Evolutionary conservation across 2,888 invertebrate species (phyloP), one percentile per base, ranked within the genome.

Genomic region (Nomada hirtipes): DNA sequence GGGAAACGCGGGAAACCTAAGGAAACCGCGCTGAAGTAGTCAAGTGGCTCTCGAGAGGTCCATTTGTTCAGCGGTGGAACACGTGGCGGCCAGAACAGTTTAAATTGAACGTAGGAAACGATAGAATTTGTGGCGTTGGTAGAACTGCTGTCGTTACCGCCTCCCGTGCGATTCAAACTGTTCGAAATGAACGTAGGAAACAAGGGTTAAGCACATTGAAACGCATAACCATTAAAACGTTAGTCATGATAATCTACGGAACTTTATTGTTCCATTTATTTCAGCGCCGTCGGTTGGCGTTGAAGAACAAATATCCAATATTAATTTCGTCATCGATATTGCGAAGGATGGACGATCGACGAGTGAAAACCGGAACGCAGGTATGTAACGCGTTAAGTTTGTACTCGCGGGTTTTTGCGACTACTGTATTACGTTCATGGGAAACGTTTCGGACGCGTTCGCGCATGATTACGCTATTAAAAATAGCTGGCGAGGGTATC

Each of bases 401-500:
- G 20, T 18, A 29, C 4, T 47, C 23, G 57, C 29, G 15, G 10
- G 10, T 11, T 10, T 10, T 29, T 47, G 36, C 7, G 2, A 4
- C 18, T 61, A 63, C 20, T 42, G 18, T 36, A 36, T 23, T 18
- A 9, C 2, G 15, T 36, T 15, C 23, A 9, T 3, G 50, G 53
- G 13, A 53, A 36, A 42, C 1, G 13, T 52, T 60, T 47, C 4
- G 20, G 13, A 26, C 4, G 47, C 15, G 18, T 71, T 52, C 7
- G 63, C 77, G 72, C 60, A 77, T 36, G 70, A 65, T 74, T 67
- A 23, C 47, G 86, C 82, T 85, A 89, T 90, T 90, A 91, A 90
- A 91, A 91, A 90, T 91, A 90, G 88, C 86, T 73, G 2, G 7
- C 65, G 72, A 70, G 85, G 84, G 72, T 90, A 91, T 89, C 90